Conservation (phyloP, 2,888 invertebrate genomes). For the Idaea biselata region DNA sequence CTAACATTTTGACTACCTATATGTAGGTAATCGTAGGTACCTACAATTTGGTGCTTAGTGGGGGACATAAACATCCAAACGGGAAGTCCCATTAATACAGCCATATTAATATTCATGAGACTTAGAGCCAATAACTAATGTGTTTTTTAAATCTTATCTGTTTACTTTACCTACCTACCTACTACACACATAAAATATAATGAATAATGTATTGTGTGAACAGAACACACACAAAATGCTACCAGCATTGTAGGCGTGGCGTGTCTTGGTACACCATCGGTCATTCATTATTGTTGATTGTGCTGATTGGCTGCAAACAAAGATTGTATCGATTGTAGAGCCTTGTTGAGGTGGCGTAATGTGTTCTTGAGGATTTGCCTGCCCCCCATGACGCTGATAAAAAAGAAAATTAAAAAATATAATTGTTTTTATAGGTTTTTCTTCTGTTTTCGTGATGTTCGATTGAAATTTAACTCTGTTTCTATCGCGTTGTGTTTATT, state of each 20-base stretch:
- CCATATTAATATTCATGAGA: not conserved
- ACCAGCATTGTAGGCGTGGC: slow-evolving; percentile 47
- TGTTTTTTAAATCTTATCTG: slow-evolving; percentile 1
- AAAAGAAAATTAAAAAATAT: not conserved
- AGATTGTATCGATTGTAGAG: slow-evolving; percentile 6
- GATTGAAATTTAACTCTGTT: too few relatives aligned
- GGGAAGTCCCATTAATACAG: not conserved
- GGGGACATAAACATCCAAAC: not conserved
- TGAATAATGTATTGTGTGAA: slow-evolving; percentile 53
- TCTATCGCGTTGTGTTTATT: too few relatives aligned
- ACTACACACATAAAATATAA: slow-evolving; percentile 24
- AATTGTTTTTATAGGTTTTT: too few relatives aligned
- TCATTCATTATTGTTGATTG: slow-evolving; percentile 21
- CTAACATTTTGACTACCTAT: too few relatives aligned
- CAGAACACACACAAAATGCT: slow-evolving; percentile 55
- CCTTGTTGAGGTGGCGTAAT: not conserved
- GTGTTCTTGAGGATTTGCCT: not conserved
- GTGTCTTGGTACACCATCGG: slow-evolving; percentile 11
- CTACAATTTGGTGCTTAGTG: not conserved
- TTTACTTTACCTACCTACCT: slow-evolving; percentile 13
- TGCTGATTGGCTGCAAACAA: slow-evolving; percentile 16
- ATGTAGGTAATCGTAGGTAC: too few relatives aligned
- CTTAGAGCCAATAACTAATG: not conserved
- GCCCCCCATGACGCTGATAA: not conserved
- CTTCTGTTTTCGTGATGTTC: not conserved